Base-by-base conservation (phyloP, 2,888 invertebrate genomes). In the Drosophila atripex region DNA sequence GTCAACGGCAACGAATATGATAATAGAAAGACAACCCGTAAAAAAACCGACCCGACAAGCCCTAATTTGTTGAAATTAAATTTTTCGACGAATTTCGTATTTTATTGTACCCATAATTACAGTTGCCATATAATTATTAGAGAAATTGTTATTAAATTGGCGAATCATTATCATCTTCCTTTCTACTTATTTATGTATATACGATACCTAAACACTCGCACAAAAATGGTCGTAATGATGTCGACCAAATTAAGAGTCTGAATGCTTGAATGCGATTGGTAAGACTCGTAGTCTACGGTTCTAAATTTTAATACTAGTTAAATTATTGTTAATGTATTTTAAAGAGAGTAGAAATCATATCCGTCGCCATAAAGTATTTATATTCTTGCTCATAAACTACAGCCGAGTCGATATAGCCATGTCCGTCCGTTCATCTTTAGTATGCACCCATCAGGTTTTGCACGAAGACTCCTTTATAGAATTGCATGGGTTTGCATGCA, bases 71-170 rank as follows among this genome's bases (percentile, higher is more conserved):
- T 54, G 49, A 60, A 83, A 86, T 73, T 83, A 71, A 83, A 70
- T 54, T 60, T 61, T 83, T 70, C 51, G 61, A 61, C 69, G 63
- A 71, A 77, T 57, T 71, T 63, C 50, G 59, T 60, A 41, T 70
- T 80, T 71, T 75, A 71, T 66, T 73, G 57, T 65, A 52, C 55
- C 54, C 53, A 56, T 79, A 75, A 79, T 83, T 71, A 77, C 53
- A 45, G 65, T 59, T 64, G 50, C 60, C 65, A 28, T 71, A 83
- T 83, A 88, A 88, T 83, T 88, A 83, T 73, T 73, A 69, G 60
- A 71, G 55, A 71, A 83, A 83, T 78, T 82, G 82, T 76, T 64
- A 66, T 82, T 71, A 78, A 88, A 86, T 86, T 88, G 80, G 88
- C 86, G 75, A 80, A 82, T 76, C 73, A 88, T 83, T 83, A 88